A percentile compares a stretch with the other conserved stretches of the same genome.
phyloP scores from a whole-genome alignment of 2,888 invertebrate species.

The Pharmacophagus antenor region DNA sequence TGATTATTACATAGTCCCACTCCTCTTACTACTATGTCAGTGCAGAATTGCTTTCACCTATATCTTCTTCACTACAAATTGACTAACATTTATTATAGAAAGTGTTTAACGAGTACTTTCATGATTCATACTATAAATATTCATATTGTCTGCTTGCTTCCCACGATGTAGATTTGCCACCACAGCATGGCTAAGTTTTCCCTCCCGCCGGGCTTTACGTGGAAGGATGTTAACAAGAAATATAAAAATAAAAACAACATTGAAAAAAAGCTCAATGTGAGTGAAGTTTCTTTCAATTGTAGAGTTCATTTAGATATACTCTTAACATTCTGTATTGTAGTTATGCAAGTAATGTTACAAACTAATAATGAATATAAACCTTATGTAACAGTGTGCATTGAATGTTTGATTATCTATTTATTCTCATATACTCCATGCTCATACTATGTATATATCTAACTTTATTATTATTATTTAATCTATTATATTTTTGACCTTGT shows the following conservation, averaged over 20 bases:
- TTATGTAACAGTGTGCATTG: not conserved
- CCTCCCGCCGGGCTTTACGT: constrained; percentile 70
- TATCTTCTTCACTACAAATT: constrained; percentile 8
- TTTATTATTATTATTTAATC: not conserved
- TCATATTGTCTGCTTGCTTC: constrained; percentile 58
- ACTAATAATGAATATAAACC: constrained; percentile 7
- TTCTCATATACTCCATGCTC: not conserved
- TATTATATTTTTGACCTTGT: not conserved
- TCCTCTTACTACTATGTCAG: not conserved
- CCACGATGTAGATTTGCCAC: constrained; percentile 65
- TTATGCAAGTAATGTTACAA: constrained; percentile 4
- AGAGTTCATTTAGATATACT: constrained; percentile 21
- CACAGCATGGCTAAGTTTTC: constrained; percentile 64
- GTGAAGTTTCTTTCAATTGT: constrained; percentile 45
- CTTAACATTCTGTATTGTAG: constrained; percentile 26
- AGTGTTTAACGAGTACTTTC: constrained; percentile 12
- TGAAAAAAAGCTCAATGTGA: constrained; percentile 65
- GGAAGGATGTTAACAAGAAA: constrained; percentile 72
- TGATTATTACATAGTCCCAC: not conserved
- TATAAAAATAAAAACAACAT: constrained; percentile 60
- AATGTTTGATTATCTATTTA: not conserved
- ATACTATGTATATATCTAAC: constrained; percentile 1
- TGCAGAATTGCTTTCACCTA: constrained; percentile 4
- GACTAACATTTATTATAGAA: constrained; percentile 8
- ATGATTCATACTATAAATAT: constrained; percentile 32